Conservation (phyloP, 2,113 vertebrate species). For the Beaufortia kweichowensis region DNA sequence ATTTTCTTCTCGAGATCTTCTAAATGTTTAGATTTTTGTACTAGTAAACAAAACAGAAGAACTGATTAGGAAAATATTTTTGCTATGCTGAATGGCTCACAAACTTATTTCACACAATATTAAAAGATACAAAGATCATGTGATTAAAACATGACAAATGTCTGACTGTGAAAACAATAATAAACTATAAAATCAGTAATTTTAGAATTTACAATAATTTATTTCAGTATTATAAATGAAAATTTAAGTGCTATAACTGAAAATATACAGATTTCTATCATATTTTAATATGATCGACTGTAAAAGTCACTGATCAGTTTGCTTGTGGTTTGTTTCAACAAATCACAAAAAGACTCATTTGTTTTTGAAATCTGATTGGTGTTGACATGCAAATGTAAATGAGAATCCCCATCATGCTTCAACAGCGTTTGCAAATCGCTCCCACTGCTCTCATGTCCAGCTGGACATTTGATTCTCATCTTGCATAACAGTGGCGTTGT, state of each 20-base stretch:
- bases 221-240: too few species aligned
- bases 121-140: neutral
- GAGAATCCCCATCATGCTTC: neutral
- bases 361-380: neutral
- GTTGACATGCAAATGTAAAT: neutral
- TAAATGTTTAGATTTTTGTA: too few species aligned
- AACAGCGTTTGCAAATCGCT: neutral
- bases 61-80: neutral
- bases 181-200: too few species aligned
- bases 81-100: neutral
- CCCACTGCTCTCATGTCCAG: slow-evolving; percentile 11
- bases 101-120: neutral
- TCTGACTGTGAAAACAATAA: neutral
- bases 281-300: neutral
- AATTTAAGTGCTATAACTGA: too few species aligned
- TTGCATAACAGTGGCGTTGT: slow-evolving; percentile 66
- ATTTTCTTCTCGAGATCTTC: too few species aligned
- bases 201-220: too few species aligned
- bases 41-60: neutral
- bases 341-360: neutral
- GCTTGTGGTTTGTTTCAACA: neutral
- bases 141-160: neutral
- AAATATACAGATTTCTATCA: too few species aligned
- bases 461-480: slow-evolving; percentile 51
- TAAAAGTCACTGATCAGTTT: neutral